These are phyloP conservation scores for Colletes latitarsis DNA, from an alignment of 1,140 invertebrate species.

Conservation along the genomic window DNA sequence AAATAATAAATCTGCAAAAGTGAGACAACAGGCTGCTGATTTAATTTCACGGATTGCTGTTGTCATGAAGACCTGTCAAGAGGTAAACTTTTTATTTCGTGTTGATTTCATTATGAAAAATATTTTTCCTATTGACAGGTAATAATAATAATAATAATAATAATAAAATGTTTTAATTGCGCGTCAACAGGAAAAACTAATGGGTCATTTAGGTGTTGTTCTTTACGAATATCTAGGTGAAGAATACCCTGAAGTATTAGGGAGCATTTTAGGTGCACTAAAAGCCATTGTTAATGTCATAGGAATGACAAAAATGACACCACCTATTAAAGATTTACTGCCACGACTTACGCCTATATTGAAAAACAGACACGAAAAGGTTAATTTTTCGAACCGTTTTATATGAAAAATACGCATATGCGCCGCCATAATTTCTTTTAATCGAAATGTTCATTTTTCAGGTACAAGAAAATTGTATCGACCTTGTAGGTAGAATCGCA, in stretches of 20 bases:
- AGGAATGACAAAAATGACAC: conserved; percentile 99
- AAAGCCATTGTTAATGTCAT: conserved; percentile 99
- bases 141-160: conserved; percentile 19
- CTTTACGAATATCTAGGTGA: conserved; percentile 99
- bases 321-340: conserved; percentile 99
- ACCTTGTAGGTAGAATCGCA: conserved; percentile 98
- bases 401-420: neutral
- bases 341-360: conserved; percentile 98
- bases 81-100: conserved; percentile 82
- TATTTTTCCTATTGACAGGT: neutral
- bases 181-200: conserved; percentile 93
- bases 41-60: conserved; percentile 98
- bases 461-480: conserved; percentile 99
- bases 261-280: conserved; percentile 98
- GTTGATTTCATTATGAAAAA: conserved; percentile 20
- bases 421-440: neutral
- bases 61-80: conserved; percentile 99
- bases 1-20: conserved; percentile 99
- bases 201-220: conserved; percentile 99
- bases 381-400: neutral
- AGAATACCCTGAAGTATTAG: conserved; percentile 99
- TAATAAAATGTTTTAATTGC: conserved; percentile 52
- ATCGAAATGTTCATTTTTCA: conserved; percentile 87
- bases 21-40: conserved; percentile 99
- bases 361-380: conserved; percentile 91